Base-by-base conservation (phyloP, 2,888 invertebrate genomes). In the Malacosoma neustria region DNA sequence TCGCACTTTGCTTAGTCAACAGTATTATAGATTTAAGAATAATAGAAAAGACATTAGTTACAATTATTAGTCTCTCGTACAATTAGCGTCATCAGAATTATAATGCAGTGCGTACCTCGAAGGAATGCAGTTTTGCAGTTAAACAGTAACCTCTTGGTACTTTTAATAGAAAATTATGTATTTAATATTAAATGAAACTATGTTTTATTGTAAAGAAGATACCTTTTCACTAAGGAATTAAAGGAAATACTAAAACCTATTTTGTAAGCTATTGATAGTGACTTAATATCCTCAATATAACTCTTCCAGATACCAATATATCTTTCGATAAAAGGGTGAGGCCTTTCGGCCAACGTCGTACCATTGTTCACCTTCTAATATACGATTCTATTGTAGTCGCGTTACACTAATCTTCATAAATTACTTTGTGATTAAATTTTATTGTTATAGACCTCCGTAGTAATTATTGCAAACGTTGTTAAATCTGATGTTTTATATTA, bases 361-460 rank as follows among this genome's bases (percentile, higher is more conserved):
- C 54, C 58, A 61, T 68, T 69, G 68, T 68, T 62, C 67, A 51
- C 54, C 51, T 61, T 60, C 59, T 57, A 62, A 68, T 69, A 60
- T 58, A 51, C 48, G 55, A 57, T 57, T 59, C 61, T 45, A 59
- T 67, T 70, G 64, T 64, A 49, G 43, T 42, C 50, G 46, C 46
- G 54, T 59, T 57, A 63, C 60, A 63, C 59, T 67, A 62, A 69
- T 72, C 69, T 62, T 62, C 60, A 63, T 70, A 64, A 65, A 68
- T 70, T 65, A 66, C 61, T 46, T 57, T 59, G 61, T 60, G 57
- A 64, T 67, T 63, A 64, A 59, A 57, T 53, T 53, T 55, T 57
- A 49, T 57, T 58, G 50, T 51, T 50, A 39, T 40, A 36, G 45
- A 35, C 46, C 42, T 43, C 41, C 30, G 34, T 32, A 41, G 44